phyloP scores from a whole-genome alignment of 2,888 invertebrate genomes.

The Carabus problematicus region DNA sequence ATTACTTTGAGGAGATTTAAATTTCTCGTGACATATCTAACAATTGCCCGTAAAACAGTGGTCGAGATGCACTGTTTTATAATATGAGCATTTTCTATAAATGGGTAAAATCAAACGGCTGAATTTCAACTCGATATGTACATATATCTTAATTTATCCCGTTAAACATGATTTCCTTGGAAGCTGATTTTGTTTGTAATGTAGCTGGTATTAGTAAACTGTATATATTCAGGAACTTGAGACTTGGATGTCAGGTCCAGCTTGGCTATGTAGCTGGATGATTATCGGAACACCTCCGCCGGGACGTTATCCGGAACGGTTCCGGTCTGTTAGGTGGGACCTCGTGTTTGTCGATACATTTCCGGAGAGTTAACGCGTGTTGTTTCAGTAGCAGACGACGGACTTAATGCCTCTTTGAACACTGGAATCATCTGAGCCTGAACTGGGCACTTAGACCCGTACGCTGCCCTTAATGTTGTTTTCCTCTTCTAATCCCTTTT shows the following conservation, averaged over 20 bases:
- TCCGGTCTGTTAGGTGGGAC: slow-evolving; percentile 37
- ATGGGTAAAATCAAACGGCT: no score
- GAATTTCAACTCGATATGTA: no score
- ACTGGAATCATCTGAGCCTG: slow-evolving; percentile 36
- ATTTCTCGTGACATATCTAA: no score
- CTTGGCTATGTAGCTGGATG: slow-evolving; percentile 25
- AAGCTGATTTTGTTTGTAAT: no score
- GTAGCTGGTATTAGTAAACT: no score
- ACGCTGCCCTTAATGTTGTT: neutral
- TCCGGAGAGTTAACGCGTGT: slow-evolving; percentile 42
- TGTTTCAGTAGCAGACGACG: slow-evolving; percentile 34
- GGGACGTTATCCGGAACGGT: slow-evolving; percentile 31
- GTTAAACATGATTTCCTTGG: no score
- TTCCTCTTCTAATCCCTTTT: neutral
- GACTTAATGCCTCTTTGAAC: slow-evolving; percentile 34
- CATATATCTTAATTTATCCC: no score
- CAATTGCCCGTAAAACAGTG: no score
- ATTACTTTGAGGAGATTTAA: no score
- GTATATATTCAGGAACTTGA: no score
- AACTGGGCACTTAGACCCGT: slow-evolving; percentile 29
- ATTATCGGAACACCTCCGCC: slow-evolving; percentile 37
- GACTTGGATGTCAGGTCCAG: slow-evolving; percentile 10
- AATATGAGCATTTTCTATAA: no score
- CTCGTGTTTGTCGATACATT: slow-evolving; percentile 42
- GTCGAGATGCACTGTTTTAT: no score